phyloP scores from a whole-genome alignment of 2,797 vertebrate species.

The Acanthurus leucopareius region DNA sequence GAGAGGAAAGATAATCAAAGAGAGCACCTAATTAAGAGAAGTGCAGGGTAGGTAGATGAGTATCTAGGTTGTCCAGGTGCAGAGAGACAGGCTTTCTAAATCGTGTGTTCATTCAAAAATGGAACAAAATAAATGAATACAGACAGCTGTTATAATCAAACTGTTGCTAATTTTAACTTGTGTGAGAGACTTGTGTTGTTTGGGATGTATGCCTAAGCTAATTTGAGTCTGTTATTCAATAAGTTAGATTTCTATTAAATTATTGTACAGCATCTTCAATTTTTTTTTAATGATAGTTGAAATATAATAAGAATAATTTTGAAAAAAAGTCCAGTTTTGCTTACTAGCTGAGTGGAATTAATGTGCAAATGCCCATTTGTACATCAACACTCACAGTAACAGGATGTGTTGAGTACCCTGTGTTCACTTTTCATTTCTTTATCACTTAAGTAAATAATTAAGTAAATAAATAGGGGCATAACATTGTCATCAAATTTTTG shows the following conservation, averaged over 20 bases:
- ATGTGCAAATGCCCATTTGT: not conserved
- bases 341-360: not conserved
- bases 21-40: constrained; percentile 69
- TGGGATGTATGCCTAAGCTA: not conserved
- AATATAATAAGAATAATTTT: no score
- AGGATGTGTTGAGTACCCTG: not conserved
- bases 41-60: constrained; percentile 30
- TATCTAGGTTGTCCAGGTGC: constrained; percentile 76
- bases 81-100: constrained; percentile 48
- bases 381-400: not conserved
- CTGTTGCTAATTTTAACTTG: constrained; percentile 22
- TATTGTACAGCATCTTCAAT: not conserved
- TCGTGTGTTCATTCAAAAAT: constrained; percentile 39
- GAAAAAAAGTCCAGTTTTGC: not conserved
- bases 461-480: constrained; percentile 3
- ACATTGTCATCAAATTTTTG: no score
- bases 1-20: constrained; percentile 80
- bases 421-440: not conserved
- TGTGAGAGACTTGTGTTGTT: constrained; percentile 11
- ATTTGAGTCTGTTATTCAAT: constrained; percentile 16
- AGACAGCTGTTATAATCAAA: constrained; percentile 13
- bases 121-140: constrained; percentile 43
- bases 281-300: not conserved
- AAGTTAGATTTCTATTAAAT: not conserved
- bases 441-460: constrained; percentile 12